These are phyloP conservation scores for Labeo catla DNA, from an alignment of 2,113 vertebrate species.

Conservation along the genomic window DNA sequence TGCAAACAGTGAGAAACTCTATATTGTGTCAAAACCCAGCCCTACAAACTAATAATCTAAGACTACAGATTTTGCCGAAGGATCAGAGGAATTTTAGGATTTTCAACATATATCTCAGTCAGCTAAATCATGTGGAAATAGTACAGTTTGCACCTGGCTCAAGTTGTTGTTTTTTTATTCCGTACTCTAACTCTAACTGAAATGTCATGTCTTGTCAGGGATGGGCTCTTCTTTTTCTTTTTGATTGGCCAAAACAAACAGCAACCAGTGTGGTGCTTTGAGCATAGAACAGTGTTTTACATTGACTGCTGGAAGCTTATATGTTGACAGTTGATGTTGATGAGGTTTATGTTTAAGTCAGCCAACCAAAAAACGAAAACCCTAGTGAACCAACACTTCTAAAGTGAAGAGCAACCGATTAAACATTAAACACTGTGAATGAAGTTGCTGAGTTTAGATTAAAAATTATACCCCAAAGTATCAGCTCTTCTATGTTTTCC, in stretches of 20 bases:
- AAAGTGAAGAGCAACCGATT: neutral
- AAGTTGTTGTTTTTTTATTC: neutral
- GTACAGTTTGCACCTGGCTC: no score
- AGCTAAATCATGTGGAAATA: neutral
- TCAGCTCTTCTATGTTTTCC: neutral
- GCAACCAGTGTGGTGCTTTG: neutral
- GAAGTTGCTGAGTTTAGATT: neutral
- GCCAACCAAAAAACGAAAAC: neutral
- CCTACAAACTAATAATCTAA: neutral
- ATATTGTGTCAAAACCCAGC: no score
- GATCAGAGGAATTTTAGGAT: neutral
- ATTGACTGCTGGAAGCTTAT: neutral
- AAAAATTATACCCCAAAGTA: neutral
- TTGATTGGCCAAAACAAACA: neutral
- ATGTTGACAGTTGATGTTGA: neutral
- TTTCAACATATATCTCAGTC: neutral
- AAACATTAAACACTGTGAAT: neutral
- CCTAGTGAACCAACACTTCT: neutral
- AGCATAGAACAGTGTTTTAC: neutral
- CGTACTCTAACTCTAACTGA: neutral
- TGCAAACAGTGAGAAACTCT: no score
- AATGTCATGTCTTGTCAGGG: conserved; percentile 8
- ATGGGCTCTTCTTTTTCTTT: neutral
- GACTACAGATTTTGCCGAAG: neutral
- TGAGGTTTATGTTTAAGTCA: conserved; percentile 19